Evolutionary conservation across 2,888 invertebrate species (phyloP).

Genomic region (Oligia strigilis): DNA sequence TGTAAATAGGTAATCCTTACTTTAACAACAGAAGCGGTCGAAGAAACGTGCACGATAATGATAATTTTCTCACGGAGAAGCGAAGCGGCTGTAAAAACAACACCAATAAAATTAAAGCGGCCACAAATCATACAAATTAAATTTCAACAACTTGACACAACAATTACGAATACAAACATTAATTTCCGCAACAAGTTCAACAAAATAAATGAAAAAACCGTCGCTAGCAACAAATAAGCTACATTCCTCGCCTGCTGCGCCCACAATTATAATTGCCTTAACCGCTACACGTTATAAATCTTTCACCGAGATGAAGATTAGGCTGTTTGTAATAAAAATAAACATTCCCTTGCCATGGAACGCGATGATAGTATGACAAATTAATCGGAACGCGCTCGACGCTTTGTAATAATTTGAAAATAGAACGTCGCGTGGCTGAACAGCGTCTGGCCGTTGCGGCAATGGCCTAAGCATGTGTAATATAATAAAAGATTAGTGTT

Average conservation of each 20-base stretch:
- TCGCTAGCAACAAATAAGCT: conserved; percentile 67
- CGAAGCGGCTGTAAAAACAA: conserved; percentile 20
- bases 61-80: conserved; percentile 31
- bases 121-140: conserved; percentile 57
- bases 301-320: conserved; percentile 78
- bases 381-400: conserved; percentile 79
- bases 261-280: conserved; percentile 78
- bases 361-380: conserved; percentile 83
- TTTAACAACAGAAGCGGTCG: conserved; percentile 11
- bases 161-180: conserved; percentile 62
- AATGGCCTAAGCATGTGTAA: conserved; percentile 48
- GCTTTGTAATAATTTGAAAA: conserved; percentile 80
- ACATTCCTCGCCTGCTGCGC: conserved; percentile 74
- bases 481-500: conserved; percentile 51
- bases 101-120: conserved; percentile 32
- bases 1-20: background rate
- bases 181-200: conserved; percentile 64
- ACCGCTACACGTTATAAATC: conserved; percentile 79
- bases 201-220: conserved; percentile 49
- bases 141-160: conserved; percentile 50
- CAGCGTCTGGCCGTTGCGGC: conserved; percentile 51
- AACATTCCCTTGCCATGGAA: conserved; percentile 73
- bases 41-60: conserved; percentile 5
- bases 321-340: conserved; percentile 77
- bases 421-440: conserved; percentile 76